Evolutionary conservation across 2,113 vertebrate species (phyloP).

Genomic region (Phrynocephalus versicolor): DNA sequence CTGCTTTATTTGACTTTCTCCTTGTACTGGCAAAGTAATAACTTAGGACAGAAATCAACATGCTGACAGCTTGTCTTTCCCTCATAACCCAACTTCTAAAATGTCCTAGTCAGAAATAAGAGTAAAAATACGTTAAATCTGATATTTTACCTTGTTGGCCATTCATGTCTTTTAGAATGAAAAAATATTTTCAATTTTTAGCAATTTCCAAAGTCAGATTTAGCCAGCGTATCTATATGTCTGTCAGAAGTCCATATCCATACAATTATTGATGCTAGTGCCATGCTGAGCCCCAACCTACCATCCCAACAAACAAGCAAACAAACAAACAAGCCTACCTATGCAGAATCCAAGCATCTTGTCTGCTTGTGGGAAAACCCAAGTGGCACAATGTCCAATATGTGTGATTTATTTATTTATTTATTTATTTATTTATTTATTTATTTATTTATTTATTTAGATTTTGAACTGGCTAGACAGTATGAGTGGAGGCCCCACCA

Average conservation of each 20-base stretch:
- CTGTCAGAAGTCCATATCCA: neutral
- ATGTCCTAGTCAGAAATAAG: neutral
- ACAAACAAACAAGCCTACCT: too few species aligned
- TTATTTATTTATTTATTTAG: too few species aligned
- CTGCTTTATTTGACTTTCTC: constrained; percentile 7
- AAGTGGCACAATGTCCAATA: too few species aligned
- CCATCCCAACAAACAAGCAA: too few species aligned
- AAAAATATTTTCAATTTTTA: neutral
- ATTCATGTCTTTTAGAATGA: neutral
- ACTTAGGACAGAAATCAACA: neutral
- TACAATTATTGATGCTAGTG: too few species aligned
- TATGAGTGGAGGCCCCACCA: too few species aligned
- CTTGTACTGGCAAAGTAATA: neutral
- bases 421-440: too few species aligned
- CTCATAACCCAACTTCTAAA: neutral
- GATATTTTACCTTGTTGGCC: neutral
- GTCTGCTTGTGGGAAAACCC: too few species aligned
- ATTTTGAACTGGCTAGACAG: too few species aligned
- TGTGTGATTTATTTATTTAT: too few species aligned
- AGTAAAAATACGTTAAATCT: neutral
- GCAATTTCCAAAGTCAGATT: constrained; percentile 9
- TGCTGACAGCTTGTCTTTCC: neutral
- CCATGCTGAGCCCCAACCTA: too few species aligned
- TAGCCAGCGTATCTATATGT: neutral
- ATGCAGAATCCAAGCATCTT: too few species aligned